A percentile compares a stretch with the other conserved stretches of the same genome.
These are phyloP conservation scores for Parus major DNA, from an alignment of 2,113 vertebrate genomes.

Conservation along the genomic window DNA sequence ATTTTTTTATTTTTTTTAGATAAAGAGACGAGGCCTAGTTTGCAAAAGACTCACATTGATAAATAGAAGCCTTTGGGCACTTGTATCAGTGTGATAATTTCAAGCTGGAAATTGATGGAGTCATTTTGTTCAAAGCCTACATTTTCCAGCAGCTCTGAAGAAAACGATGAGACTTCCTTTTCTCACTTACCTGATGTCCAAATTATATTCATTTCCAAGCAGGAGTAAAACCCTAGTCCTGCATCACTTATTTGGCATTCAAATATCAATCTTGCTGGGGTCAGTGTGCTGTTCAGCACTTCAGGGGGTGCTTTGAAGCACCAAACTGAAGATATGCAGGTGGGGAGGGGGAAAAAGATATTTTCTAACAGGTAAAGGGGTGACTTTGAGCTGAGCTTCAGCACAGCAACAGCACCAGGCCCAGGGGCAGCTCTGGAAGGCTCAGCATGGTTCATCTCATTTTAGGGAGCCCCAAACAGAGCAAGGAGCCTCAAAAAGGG, in stretches of 20 bases:
- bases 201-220: background rate
- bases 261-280: background rate
- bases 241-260: background rate
- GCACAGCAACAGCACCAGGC: background rate
- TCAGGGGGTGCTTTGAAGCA: background rate
- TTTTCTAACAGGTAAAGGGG: background rate
- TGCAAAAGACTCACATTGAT: background rate
- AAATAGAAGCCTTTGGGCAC: background rate
- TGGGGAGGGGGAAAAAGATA: background rate
- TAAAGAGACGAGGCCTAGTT: accelerated
- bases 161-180: background rate
- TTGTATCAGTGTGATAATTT: background rate
- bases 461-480: background rate
- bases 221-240: background rate
- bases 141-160: background rate
- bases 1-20: background rate
- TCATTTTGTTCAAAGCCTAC: background rate
- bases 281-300: background rate
- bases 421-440: background rate
- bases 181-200: conserved; percentile 34
- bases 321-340: background rate
- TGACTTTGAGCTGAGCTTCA: background rate
- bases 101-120: background rate
- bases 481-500: background rate
- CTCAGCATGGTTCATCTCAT: background rate